Base-by-base conservation (phyloP, 2,888 invertebrate species). In the Eledona agricola region DNA sequence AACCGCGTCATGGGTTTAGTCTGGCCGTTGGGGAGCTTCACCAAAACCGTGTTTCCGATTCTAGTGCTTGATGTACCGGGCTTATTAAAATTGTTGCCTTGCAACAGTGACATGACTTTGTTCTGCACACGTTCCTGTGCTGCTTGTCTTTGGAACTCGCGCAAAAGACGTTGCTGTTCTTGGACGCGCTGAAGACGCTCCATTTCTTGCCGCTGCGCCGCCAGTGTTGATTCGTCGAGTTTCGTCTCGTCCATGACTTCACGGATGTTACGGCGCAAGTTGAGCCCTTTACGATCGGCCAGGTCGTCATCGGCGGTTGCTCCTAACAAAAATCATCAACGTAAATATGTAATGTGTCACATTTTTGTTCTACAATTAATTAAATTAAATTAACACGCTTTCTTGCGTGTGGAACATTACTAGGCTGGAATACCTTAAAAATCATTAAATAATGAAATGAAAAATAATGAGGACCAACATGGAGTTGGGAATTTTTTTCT, bases 221-320 rank as follows among this genome's bases (percentile, higher is more conserved):
- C 89, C 42, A 95, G 77, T 1, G 96, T 97, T 6, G 93, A 90
- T 56, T 92, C 92, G 72, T 96, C 96, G 57, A 97, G 77, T 71
- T 96, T 92, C 56, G 90, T 91, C 69, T 95, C 95, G 70, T 92
- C 90, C 86, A 96, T 89, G 4, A 96, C 95, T 78, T 96, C 94
- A 47, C 96, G 84, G 63, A 94, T 94, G 71, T 94, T 94, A 55
- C 90, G 83, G 23, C 94, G 81, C 70, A 93, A 83, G 74, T 89
- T 89, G 7, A 62, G 62, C n/a, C 67, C 70, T 55, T 69, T 70
- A n/a, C 65, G 61, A 37, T 65, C 60, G 0, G 60, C 60, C 7
- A 66, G 56, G 25, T 60, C 58, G 28, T 72, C 72, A 23, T 69
- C 69, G 4, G 64, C 67, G 16, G 53, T 58, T n/a, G 51, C 47